Evolutionary conservation across 2,113 vertebrate genomes (phyloP), one percentile per base, ranked within the genome.

Genomic region (Anarhynchus alexandrinus): DNA sequence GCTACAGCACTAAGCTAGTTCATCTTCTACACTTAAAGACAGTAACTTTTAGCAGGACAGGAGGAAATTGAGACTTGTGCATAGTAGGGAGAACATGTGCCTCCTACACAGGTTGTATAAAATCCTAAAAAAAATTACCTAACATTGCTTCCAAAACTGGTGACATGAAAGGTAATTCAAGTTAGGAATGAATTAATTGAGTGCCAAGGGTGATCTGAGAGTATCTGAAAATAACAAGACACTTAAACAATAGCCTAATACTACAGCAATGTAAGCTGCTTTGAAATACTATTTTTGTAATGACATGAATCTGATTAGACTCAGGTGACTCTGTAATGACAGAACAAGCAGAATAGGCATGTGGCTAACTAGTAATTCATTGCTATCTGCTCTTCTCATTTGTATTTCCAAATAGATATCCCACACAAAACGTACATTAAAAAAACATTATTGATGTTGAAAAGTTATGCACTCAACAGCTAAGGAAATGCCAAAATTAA

Each of bases 201-300:
- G n/a, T 49, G 49, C 13, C 29, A 90, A 64, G 58, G 52, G 22
- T 49, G 22, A 93, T 71, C 23, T 82, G 36, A 90, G n/a, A 47
- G 34, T 30, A 65, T 30, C 32, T 64, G 42, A 81, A 80, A 73
- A 81, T 52, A 45, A 5, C 65, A 88, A 27, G 15, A 78, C 16
- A 38, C 15, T 88, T 81, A 72, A 94, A 94, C 40, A 92, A 86
- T 42, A 92, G 42, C 21, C 36, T 81, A 86, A 47, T 10, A 61
- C 40, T 42, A 80, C 49, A 86, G 67, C 49, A 82, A 59, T 15
- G 16, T 73, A 84, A 97, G 84, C 82, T 88, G 64, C 72, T 91
- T 90, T 82, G 27, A 79, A 86, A 90, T 90, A 57, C 58, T 96
- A 73, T 92, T 94, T 96, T 72, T 83, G 70, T 43, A 73, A 47